Conservation (phyloP, 2,888 invertebrate species). For the Cantharis flavilabris region DNA sequence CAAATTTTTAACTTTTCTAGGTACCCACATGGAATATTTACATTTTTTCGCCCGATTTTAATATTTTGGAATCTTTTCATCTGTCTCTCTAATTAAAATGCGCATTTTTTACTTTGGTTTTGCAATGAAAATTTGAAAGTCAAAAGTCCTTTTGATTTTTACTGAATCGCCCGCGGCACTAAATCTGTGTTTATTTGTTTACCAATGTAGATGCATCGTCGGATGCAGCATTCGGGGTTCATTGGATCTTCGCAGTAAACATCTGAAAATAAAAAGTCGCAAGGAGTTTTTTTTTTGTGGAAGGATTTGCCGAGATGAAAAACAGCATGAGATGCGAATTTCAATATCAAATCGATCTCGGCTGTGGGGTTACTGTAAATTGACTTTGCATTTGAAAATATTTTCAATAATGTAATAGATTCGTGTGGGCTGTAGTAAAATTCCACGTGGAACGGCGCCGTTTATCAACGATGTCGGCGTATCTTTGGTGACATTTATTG, state of each 20-base stretch:
- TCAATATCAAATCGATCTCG: not conserved
- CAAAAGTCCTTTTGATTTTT: not conserved
- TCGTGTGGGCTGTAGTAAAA: constrained; percentile 12
- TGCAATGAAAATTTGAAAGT: not conserved
- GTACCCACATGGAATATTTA: not conserved
- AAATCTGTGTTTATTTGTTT: not conserved
- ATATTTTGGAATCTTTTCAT: not conserved
- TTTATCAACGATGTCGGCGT: constrained; percentile 27
- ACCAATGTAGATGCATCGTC: not conserved
- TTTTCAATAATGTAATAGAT: not conserved
- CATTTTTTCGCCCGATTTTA: not conserved
- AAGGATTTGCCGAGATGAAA: not conserved
- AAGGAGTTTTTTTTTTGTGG: not conserved
- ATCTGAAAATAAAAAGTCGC: not conserved
- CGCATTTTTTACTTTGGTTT: not conserved
- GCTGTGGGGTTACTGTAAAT: not conserved
- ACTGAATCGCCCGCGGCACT: not conserved
- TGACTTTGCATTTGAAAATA: not conserved
- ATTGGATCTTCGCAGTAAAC: not conserved
- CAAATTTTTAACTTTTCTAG: not conserved
- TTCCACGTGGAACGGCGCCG: constrained; percentile 23
- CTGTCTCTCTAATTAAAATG: not conserved
- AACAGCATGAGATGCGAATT: not conserved
- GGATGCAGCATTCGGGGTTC: not conserved
- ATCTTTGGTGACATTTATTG: constrained; percentile 25